Evolutionary conservation across 2,113 vertebrate species (phyloP), one percentile per base, ranked within the genome.

Genomic region (Oreochromis tanganicae): DNA sequence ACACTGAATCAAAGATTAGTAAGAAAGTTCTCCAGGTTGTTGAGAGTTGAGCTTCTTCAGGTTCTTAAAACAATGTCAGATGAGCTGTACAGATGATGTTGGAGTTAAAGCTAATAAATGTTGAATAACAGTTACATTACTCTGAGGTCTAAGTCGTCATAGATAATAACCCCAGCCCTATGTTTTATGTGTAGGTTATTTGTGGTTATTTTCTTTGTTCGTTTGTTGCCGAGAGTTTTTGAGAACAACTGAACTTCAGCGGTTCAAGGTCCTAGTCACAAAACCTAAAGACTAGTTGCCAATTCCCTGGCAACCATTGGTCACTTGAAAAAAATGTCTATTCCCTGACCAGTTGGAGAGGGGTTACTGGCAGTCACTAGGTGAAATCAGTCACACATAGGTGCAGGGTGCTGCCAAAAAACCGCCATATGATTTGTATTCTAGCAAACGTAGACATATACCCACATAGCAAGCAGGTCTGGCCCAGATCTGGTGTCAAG

Each of bases 71-170:
- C 66, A 24, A 43, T 71, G 38, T 4, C 12, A 24, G 36, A 24
- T 71, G 36, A 71, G n/a, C 66, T 5, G 0, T 24, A 7, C 36
- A 43, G 12, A 24, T 2, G 19, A 71, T 71, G 36, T 43, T 41
- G n/a, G 66, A 16, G n/a, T 71, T 71, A 24, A 24, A 24, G 36
- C 36, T 3, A 71, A 71, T 43, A 71, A 38, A 66, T 21, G 61
- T 11, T 0, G 43, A 13, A 46, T 46, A 13, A 5, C 11, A 13
- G 43, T 14, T 46, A 14, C 43, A 46, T 46, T 46, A 46, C 5
- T 46, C 43, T 46, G 12, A 46, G 43, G 43, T 14, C 2, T 46
- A 14, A 46, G 43, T 46, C 12, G 1, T 5, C 12, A 46, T 46
- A 14, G 13, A 13, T 14, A 13, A 46, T 14, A 46, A 46, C 43